A percentile compares a stretch with the other conserved stretches of the same genome.
phyloP scores from a whole-genome alignment of 2,113 vertebrate genomes.

The Mesoclemmys tuberculata region DNA sequence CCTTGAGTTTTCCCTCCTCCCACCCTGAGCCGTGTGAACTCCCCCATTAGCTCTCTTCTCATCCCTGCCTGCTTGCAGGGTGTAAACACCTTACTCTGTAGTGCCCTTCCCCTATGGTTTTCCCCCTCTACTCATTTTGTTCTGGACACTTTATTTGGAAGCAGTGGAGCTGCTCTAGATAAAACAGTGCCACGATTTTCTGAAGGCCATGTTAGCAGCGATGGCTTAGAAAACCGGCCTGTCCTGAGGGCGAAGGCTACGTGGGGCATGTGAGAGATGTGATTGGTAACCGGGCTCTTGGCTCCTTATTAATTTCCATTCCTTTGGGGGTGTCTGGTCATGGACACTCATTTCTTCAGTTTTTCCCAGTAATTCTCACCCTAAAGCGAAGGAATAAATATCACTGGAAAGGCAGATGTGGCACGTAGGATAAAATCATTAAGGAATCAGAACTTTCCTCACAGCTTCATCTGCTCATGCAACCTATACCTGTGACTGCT shows the following conservation, averaged over 20 bases:
- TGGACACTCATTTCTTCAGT: rapidly evolving
- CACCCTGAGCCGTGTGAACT: not conserved
- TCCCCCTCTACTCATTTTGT: not conserved
- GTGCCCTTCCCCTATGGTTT: rapidly evolving
- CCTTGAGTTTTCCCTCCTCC: not conserved
- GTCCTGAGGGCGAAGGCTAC: not conserved
- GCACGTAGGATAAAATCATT: not conserved
- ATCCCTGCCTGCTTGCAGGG: not conserved
- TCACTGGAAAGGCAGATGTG: no score
- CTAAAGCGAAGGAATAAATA: rapidly evolving
- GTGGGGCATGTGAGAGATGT: no score
- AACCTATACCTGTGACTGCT: not conserved
- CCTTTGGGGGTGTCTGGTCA: rapidly evolving
- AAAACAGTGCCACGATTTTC: rapidly evolving
- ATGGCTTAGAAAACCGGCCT: not conserved
- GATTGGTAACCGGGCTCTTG: not conserved
- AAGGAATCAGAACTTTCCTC: not conserved
- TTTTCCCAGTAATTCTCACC: not conserved
- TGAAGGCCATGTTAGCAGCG: rapidly evolving
- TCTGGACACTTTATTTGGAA: rapidly evolving
- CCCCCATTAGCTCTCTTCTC: not conserved
- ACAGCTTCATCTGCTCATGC: not conserved
- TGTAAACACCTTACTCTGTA: not conserved
- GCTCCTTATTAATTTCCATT: not conserved
- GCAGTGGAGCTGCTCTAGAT: not conserved